phyloP scores from a whole-genome alignment of 2,113 vertebrate species.

The Parus major region DNA sequence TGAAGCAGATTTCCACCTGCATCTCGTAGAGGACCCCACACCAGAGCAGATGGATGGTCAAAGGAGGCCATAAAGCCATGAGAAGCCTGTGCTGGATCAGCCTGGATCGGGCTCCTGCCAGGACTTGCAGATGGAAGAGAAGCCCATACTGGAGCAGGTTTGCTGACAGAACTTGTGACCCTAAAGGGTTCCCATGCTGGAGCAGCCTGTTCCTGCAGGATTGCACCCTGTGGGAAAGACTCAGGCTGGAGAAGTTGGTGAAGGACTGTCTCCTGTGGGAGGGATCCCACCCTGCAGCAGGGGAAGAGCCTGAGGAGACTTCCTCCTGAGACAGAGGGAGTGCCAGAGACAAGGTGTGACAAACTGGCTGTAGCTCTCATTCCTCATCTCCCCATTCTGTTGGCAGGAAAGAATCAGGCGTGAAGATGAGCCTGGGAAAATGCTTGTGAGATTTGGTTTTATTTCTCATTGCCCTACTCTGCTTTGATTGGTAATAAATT shows the following conservation, averaged over 20 bases:
- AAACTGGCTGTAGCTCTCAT: neutral
- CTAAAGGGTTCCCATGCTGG: accelerated
- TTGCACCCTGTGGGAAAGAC: neutral
- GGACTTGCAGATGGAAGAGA: neutral
- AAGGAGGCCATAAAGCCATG: neutral
- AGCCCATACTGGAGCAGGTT: neutral
- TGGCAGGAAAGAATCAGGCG: neutral
- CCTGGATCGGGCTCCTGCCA: neutral
- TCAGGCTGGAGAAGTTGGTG: accelerated
- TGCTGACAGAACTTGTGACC: neutral
- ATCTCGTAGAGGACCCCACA: accelerated
- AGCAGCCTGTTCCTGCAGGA: neutral
- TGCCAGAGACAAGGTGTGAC: neutral
- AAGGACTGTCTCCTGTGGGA: neutral
- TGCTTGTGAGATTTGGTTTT: neutral
- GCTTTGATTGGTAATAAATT: neutral
- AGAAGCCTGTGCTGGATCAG: neutral
- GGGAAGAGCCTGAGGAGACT: neutral
- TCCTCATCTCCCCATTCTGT: neutral
- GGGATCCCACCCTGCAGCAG: neutral
- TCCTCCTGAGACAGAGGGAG: neutral
- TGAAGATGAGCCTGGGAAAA: neutral
- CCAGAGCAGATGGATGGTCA: neutral
- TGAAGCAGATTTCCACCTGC: neutral
- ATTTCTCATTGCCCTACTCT: neutral